Percentiles rank a stretch among this genome's conserved stretches.
Conservation (phyloP, 1,140 invertebrate species). For the Galleria mellonella region DNA sequence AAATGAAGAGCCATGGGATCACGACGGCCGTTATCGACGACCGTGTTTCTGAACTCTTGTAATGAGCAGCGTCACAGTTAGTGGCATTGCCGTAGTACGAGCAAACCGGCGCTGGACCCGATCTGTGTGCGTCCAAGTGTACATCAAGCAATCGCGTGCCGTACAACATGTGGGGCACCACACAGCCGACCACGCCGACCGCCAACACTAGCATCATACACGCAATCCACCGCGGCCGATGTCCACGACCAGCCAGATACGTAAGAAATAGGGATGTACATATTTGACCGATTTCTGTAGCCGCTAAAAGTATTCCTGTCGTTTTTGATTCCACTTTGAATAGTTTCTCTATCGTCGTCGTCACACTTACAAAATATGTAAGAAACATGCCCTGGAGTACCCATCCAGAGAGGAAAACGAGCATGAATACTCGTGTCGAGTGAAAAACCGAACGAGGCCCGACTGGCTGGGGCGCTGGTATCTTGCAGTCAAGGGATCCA, state of each 20-base stretch:
- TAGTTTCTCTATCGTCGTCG: constrained; percentile 97
- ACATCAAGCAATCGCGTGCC: constrained; percentile 82
- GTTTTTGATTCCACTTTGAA: constrained; percentile 97
- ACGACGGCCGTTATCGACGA: constrained; percentile 86
- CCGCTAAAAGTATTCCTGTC: constrained; percentile 93
- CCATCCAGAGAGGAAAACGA: constrained; percentile 91
- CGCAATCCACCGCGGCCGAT: constrained; percentile 97
- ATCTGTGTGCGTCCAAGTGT: constrained; percentile 75
- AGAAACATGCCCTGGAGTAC: constrained; percentile 95
- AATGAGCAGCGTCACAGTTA: constrained; percentile 46
- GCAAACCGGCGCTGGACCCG: constrained; percentile 56
- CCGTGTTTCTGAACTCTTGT: constrained; percentile 73
- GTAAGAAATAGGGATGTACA: constrained; percentile 91
- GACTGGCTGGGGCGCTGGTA: constrained; percentile 25
- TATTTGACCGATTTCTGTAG: constrained; percentile 96
- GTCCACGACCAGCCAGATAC: constrained; percentile 94
- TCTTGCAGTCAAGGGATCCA: constrained; percentile 62
- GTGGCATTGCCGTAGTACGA: constrained; percentile 30
- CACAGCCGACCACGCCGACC: constrained; percentile 89
- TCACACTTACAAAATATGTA: constrained; percentile 96
- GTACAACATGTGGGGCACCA: constrained; percentile 88
- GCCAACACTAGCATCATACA: constrained; percentile 94
- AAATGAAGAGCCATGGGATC: constrained; percentile 90
- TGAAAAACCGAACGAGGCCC: constrained; percentile 77
- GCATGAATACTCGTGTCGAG: constrained; percentile 92